A percentile compares a stretch with the other conserved stretches of the same genome.
Evolutionary conservation across 2,113 vertebrate species (phyloP).

Genomic region (Corythaixoides concolor): DNA sequence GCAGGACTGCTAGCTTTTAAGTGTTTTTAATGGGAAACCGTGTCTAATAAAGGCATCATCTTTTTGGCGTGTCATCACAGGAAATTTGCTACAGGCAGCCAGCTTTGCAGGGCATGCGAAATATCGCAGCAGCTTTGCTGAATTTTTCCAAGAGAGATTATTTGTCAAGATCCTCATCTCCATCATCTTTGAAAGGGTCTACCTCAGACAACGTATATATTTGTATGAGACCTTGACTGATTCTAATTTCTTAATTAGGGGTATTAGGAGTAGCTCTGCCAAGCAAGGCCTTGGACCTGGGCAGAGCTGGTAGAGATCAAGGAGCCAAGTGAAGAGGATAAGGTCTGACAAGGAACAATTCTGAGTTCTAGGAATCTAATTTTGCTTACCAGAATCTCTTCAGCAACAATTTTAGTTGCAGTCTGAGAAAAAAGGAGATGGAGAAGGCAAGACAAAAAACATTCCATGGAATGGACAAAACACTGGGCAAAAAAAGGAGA

Average conservation of each 20-base stretch:
- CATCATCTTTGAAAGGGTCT: neutral
- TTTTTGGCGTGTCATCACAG: neutral
- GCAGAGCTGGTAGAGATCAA: neutral
- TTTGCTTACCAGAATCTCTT: constrained; percentile 4
- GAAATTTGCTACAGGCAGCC: constrained; percentile 12
- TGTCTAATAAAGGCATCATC: constrained; percentile 34
- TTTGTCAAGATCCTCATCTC: constrained; percentile 1
- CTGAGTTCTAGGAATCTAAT: constrained; percentile 21
- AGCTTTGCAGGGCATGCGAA: neutral
- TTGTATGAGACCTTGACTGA: neutral
- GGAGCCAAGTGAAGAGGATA: neutral
- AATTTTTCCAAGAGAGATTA: neutral
- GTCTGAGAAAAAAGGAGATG: neutral
- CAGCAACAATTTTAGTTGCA: neutral
- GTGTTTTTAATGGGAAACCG: neutral
- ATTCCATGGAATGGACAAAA: neutral
- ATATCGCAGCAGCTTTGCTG: neutral
- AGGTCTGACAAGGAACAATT: constrained; percentile 14
- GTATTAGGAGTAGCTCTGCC: neutral
- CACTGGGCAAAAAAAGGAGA: neutral
- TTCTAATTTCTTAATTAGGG: neutral
- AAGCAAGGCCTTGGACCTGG: neutral
- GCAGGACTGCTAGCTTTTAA: neutral
- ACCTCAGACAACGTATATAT: neutral
- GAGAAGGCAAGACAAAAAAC: neutral